phyloP scores from a whole-genome alignment of 2,888 invertebrate species.

The Boloria euphrosyne region DNA sequence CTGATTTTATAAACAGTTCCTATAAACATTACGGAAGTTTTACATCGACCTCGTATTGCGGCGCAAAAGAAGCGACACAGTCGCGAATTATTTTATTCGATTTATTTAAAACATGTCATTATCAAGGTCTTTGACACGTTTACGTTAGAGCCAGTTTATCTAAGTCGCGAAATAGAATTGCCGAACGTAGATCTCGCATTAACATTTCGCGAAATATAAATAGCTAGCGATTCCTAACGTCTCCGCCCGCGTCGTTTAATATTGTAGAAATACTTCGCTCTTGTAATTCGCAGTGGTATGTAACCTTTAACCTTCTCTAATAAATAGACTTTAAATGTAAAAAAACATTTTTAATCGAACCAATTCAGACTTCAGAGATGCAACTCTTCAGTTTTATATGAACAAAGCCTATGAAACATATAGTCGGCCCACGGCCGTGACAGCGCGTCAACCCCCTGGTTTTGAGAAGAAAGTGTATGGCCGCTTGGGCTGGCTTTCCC shows the following conservation, averaged over 20 bases:
- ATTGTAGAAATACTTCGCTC: no score
- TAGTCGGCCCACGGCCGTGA: no score
- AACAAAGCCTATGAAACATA: no score
- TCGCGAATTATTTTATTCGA: conserved; percentile 64
- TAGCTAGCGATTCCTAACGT: no score
- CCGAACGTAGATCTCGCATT: conserved; percentile 41
- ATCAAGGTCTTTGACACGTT: conserved; percentile 77
- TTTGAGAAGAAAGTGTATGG: no score
- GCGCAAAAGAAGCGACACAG: conserved; percentile 46
- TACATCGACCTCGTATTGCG: conserved; percentile 44
- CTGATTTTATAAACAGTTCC: conserved; percentile 22
- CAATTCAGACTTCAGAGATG: no score
- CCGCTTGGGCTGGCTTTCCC: no score
- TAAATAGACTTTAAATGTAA: neutral
- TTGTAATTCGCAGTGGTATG: no score
- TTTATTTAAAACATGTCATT: conserved; percentile 59
- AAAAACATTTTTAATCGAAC: neutral
- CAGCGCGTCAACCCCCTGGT: no score
- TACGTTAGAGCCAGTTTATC: conserved; percentile 59
- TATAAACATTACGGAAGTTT: conserved; percentile 44
- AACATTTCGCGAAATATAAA: conserved; percentile 1
- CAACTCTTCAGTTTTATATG: no score
- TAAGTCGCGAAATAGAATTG: conserved; percentile 47
- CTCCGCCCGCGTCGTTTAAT: no score
- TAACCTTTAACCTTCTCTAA: no score